Base-by-base conservation (phyloP, 2,113 vertebrate genomes). In the Cinclus mexicanus region DNA sequence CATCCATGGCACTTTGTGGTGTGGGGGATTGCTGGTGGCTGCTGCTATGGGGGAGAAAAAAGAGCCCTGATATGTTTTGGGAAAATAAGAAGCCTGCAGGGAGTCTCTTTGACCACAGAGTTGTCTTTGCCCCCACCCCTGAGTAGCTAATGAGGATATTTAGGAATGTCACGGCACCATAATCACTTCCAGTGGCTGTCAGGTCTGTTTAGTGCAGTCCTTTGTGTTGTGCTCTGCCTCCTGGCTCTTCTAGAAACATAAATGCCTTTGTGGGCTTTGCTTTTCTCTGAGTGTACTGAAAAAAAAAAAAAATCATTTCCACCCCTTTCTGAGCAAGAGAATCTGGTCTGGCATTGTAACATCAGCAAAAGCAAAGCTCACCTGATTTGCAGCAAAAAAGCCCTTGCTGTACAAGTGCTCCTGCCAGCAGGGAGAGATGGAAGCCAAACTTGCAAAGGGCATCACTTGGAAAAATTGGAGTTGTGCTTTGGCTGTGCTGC, bases 401-500 rank as follows among this genome's bases (percentile, higher is more conserved):
- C 67, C 87, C 17, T 90, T 77, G 83, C 89, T 94, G 49, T 67
- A 76, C 85, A 53, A 57, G 56, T 87, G 88, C 93, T 95, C 68
- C 87, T 84, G 93, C 92, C 96, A 96, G 93, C 80, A 83, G 83
- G 88, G 74, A 89, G 61, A 59, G 68, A 2, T 74, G 21, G 50
- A 75, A 85, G 96, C 97, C 95, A 93, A 94, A 91, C 35, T 98
- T 97, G 97, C 95, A 77, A 91, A 93, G 76, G 83, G 69, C 57
- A 31, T 17, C 6, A 49, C 93, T 95, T 97, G 96, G 93, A 97
- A 97, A 97, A 98, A 89, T 17, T 93, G 93, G 96, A 95, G 95
- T 79, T 97, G 94, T 33, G 52, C 83, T 97, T 95, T 98, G 97
- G 96, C 97, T 22, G 35, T 77, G 77, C 83, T 97, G 83, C 88